phyloP scores from a whole-genome alignment of 2,888 invertebrate genomes.

The Amiota minor region DNA sequence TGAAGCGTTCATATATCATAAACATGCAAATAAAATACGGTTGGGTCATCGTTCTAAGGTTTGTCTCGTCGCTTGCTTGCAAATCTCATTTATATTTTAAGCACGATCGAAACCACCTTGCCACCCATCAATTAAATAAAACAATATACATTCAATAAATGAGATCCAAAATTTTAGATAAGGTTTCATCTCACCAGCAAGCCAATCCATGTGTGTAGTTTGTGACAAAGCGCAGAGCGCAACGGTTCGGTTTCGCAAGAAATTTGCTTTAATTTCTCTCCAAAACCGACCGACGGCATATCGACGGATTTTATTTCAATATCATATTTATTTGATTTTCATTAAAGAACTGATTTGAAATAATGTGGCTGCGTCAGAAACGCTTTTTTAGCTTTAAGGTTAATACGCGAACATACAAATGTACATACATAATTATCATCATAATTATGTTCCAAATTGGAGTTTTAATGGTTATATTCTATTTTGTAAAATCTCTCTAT shows the following conservation, averaged over 20 bases:
- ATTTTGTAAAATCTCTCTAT: neutral
- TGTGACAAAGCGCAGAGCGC: neutral
- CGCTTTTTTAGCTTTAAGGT: neutral
- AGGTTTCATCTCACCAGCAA: neutral
- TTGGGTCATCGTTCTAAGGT: slow-evolving; percentile 27
- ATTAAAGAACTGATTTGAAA: too few relatives aligned
- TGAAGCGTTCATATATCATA: too few relatives aligned
- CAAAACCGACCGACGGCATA: too few relatives aligned
- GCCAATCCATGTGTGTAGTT: neutral
- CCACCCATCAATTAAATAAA: neutral
- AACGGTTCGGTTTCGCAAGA: slow-evolving; percentile 7
- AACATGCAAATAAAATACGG: neutral
- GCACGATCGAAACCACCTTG: neutral
- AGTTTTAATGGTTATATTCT: too few relatives aligned
- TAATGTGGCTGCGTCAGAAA: neutral
- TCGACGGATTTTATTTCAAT: too few relatives aligned
- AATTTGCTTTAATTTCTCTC: slow-evolving; percentile 8
- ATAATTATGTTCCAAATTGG: too few relatives aligned
- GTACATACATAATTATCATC: neutral
- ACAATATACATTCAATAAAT: neutral
- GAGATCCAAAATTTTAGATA: neutral
- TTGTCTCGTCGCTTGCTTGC: neutral
- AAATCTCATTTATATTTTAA: neutral
- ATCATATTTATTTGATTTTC: too few relatives aligned
- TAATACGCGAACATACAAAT: neutral